Evolutionary conservation across 92 coral and sea anemone species (phyloP), one percentile per base, ranked within the genome.

Genomic region (Epizoanthus stellaris): DNA sequence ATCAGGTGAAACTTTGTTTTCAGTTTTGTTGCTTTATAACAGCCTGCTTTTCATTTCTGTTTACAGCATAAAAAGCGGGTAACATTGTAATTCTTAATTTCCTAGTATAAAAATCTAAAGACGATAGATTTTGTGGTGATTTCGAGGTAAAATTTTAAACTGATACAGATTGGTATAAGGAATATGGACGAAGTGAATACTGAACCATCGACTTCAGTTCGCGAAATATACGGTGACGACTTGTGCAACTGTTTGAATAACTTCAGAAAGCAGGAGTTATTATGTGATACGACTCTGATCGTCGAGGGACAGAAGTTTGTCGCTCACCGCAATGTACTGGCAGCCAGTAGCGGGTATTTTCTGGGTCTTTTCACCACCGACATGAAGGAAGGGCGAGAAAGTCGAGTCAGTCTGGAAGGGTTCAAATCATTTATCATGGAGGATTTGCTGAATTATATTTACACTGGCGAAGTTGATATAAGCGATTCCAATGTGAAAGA

Each of bases 251-350:
- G 73, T 54, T 86, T 97, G 93, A 88, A 93, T 67, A 91, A 88
- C 23, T 97, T 94, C 71, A 90, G 99, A 63, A 89, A 88, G 68
- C 92, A 92, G 70, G 97, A 82, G 25, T 83, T 93, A 57, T 67
- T 97, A 36, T 95, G 98, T 76, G 98, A 97, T 74, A 92, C 94
- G 23, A 82, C 80, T 71, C 87, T 97, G 21, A 62, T 90, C 17
- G 95, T 94, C 21, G 99, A 97, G 17, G 97, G 92, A 7, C 69
- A 87, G 63, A 90, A 47, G 54, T 97, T 97, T 57, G 87, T 85
- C 45, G 99, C 96, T 34, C 99, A 97, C 65, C 95, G 92, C 71
- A 95, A 93, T 63, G 87, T 95, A 59, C 84, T 97, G n/a, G 95
- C 98, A 8, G 95, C 98, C 4, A 88, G 94, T 23, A 92, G 98